These are phyloP conservation scores for Stenoptilia bipunctidactyla DNA, from an alignment of 2,888 invertebrate genomes.

Conservation along the genomic window DNA sequence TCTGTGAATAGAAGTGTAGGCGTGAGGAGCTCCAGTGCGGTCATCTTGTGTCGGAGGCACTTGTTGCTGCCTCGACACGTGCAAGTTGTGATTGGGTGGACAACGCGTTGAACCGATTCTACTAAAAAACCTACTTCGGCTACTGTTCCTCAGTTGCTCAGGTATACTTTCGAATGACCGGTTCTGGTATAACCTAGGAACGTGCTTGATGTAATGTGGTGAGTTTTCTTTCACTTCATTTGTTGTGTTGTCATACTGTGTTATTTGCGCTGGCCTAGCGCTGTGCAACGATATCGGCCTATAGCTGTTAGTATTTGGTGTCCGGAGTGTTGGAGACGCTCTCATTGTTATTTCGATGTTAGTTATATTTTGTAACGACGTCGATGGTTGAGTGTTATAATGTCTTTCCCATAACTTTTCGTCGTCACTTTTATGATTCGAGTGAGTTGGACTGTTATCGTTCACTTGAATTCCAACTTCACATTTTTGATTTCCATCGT, in stretches of 20 bases:
- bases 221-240: slow-evolving; percentile 58
- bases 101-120: slow-evolving; percentile 59
- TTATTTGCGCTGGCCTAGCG: slow-evolving; percentile 34
- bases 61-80: slow-evolving; percentile 46
- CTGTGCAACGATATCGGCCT: slow-evolving; percentile 59
- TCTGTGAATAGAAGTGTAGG: slow-evolving; percentile 45
- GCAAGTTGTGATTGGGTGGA: slow-evolving; percentile 36
- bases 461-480: slow-evolving; percentile 45
- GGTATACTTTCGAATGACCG: slow-evolving; percentile 63
- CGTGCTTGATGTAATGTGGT: slow-evolving; percentile 55
- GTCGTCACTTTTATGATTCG: slow-evolving; percentile 64
- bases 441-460: slow-evolving; percentile 28
- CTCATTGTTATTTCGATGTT: slow-evolving; percentile 61
- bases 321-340: slow-evolving; percentile 38
- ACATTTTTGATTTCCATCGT: slow-evolving; percentile 33
- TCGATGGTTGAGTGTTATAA: slow-evolving; percentile 40
- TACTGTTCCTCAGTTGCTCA: slow-evolving; percentile 52
- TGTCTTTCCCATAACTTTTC: slow-evolving; percentile 60
- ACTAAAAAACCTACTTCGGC: slow-evolving; percentile 54
- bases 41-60: slow-evolving; percentile 29
- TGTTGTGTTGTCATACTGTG: slow-evolving; percentile 39
- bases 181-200: slow-evolving; percentile 55
- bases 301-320: slow-evolving; percentile 39
- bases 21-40: slow-evolving; percentile 37
- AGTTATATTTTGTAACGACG: slow-evolving; percentile 61